Percentiles rank a stretch among this genome's conserved stretches.
Conservation (phyloP, 1,140 invertebrate species). For the Bactericera cockerelli region DNA sequence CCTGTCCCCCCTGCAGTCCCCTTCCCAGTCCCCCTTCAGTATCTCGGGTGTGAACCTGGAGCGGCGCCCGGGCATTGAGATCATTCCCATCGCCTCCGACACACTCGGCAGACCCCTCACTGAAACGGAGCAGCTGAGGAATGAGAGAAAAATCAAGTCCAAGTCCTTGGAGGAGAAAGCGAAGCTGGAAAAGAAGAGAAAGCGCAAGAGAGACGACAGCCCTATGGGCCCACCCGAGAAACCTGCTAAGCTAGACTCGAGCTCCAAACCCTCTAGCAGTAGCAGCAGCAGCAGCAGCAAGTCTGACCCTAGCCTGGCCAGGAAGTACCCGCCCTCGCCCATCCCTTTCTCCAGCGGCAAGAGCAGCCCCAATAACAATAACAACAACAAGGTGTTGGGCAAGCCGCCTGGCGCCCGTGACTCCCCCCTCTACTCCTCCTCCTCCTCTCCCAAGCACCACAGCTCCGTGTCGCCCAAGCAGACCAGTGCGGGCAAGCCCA, state of each 20-base stretch:
- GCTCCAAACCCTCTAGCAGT: conserved; percentile 41
- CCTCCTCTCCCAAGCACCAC: conserved; percentile 39
- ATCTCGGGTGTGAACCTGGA: conserved; percentile 44
- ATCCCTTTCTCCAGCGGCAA: conserved; percentile 38
- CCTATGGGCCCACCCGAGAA: conserved; percentile 75
- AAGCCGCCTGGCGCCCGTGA: conserved; percentile 50
- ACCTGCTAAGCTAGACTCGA: conserved; percentile 49
- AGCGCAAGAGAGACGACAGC: conserved; percentile 55
- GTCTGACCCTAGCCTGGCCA: conserved; percentile 35
- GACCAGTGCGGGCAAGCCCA: conserved; percentile 61
- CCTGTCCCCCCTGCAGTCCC: conserved; percentile 52
- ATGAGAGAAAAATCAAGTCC: conserved; percentile 43
- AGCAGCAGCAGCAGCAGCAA: conserved; percentile 24
- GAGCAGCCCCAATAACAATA: conserved; percentile 39
- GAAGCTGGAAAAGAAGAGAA: conserved; percentile 60
- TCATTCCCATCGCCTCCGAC: conserved; percentile 71
- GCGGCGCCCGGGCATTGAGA: conserved; percentile 57
- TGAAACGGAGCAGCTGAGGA: conserved; percentile 38
- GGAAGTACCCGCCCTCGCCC: conserved; percentile 51
- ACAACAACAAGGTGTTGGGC: conserved; percentile 40
- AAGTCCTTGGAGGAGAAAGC: conserved; percentile 31
- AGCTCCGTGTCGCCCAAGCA: conserved; percentile 60
- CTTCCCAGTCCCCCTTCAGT: conserved; percentile 25
- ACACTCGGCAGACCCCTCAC: conserved; percentile 36
- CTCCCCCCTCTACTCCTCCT: conserved; percentile 1